Evolutionary conservation across 2,113 vertebrate species (phyloP).

Genomic region (Nematolebias whitei): DNA sequence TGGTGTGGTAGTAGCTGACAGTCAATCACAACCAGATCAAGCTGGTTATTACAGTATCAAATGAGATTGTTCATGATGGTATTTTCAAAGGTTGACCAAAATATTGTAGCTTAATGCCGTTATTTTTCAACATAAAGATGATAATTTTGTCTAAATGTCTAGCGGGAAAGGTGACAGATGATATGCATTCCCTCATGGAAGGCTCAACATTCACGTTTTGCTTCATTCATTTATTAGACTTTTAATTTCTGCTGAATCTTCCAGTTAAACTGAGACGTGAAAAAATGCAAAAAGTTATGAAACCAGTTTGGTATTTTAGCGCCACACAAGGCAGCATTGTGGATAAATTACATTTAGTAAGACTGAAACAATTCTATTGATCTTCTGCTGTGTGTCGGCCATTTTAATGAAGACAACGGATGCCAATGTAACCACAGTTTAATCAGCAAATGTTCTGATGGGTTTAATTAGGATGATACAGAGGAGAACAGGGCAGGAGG

Average conservation of each 20-base stretch:
- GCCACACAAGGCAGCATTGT: slow-evolving; percentile 2
- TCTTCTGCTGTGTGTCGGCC: slow-evolving; percentile 49
- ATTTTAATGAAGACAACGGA: slow-evolving; percentile 54
- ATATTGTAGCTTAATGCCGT: too few species aligned
- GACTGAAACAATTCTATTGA: slow-evolving; percentile 63
- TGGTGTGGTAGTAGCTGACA: too few species aligned
- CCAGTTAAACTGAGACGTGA: slow-evolving; percentile 10
- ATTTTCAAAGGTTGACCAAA: too few species aligned
- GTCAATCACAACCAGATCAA: too few species aligned
- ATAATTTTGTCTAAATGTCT: too few species aligned
- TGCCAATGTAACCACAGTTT: slow-evolving; percentile 34
- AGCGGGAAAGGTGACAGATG: too few species aligned
- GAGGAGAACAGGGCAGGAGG: slow-evolving; percentile 6
- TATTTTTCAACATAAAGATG: too few species aligned
- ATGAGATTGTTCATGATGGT: too few species aligned
- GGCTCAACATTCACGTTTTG: too few species aligned
- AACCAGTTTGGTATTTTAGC: slow-evolving; percentile 20
- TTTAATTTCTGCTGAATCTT: slow-evolving; percentile 37
- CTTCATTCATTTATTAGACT: slow-evolving; percentile 20
- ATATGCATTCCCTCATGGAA: too few species aligned
- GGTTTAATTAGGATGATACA: slow-evolving; percentile 22
- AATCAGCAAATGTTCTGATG: slow-evolving; percentile 29
- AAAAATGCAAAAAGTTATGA: slow-evolving; percentile 11
- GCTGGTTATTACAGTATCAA: too few species aligned
- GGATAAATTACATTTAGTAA: slow-evolving; percentile 69